A percentile compares a stretch with the other conserved stretches of the same genome.
Conservation (phyloP, 1,140 invertebrate genomes). For the Sminthurides bifidus region DNA sequence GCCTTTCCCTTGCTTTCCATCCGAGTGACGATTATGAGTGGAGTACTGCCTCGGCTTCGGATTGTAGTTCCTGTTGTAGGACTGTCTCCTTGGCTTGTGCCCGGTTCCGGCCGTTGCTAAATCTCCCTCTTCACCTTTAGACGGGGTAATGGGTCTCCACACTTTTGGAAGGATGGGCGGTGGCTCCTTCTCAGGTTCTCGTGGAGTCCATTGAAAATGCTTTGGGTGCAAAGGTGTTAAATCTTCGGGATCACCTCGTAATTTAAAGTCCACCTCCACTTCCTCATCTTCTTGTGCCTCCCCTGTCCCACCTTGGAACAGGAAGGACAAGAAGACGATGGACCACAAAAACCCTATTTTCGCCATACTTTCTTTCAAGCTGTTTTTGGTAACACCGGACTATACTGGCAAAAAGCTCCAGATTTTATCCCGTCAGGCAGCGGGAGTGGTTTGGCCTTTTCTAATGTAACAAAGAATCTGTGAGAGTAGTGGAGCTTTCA, state of each 20-base stretch:
- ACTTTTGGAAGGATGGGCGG: background rate
- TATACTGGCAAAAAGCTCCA: background rate
- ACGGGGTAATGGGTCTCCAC: background rate
- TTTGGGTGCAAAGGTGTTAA: background rate
- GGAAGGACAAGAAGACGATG: background rate
- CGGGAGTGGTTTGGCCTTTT: too few species aligned
- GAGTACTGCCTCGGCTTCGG: background rate
- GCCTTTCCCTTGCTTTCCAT: constrained; percentile 4
- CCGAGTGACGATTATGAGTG: background rate
- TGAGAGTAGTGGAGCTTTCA: background rate
- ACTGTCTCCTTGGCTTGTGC: background rate
- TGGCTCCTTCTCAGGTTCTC: background rate
- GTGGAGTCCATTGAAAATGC: background rate
- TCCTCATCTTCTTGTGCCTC: background rate
- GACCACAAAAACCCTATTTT: background rate
- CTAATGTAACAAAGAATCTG: background rate
- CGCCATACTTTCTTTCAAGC: background rate
- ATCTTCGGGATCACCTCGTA: constrained; percentile 1
- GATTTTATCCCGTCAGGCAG: too few species aligned
- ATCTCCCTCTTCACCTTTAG: background rate
- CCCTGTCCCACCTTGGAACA: background rate
- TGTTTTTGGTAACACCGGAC: too few species aligned
- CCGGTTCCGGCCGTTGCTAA: background rate
- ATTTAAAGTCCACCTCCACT: background rate
- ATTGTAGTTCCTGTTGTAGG: constrained; percentile 3